Percentiles rank a stretch among this genome's conserved stretches.
phyloP scores from a whole-genome alignment of 2,888 invertebrate species.

The Capitulum mitella region DNA sequence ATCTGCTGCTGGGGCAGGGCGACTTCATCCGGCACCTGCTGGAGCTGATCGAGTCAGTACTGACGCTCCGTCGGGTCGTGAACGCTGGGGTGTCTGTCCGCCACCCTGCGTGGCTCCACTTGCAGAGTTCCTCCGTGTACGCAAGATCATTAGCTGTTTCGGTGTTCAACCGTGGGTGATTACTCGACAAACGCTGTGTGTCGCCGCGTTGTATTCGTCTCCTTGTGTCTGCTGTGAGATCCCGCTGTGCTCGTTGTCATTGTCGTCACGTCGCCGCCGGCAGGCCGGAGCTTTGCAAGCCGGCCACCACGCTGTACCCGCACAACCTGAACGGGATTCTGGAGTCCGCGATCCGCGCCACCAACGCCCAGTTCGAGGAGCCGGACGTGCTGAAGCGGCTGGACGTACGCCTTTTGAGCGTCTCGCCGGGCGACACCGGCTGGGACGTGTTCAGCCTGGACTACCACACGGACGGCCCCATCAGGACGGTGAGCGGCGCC shows the following conservation, averaged over 20 bases:
- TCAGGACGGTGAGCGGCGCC: conserved; percentile 59
- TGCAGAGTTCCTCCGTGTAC: too few relatives aligned
- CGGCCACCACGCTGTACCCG: conserved; percentile 73
- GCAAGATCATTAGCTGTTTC: too few relatives aligned
- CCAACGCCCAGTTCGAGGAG: conserved; percentile 90
- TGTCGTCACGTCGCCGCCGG: too few relatives aligned
- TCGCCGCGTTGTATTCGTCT: too few relatives aligned
- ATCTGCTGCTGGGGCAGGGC: conserved; percentile 87
- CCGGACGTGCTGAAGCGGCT: conserved; percentile 79
- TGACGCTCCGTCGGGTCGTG: too few relatives aligned
- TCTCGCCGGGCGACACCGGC: conserved; percentile 64
- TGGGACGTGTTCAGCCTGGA: conserved; percentile 86
- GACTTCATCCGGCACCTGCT: conserved; percentile 92
- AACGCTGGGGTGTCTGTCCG: too few relatives aligned
- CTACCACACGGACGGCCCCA: conserved; percentile 80
- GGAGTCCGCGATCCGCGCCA: conserved; percentile 78
- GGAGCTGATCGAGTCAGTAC: conserved; percentile 69
- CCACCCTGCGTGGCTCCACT: too few relatives aligned
- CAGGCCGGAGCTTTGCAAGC: conserved; percentile 54
- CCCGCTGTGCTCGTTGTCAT: too few relatives aligned
- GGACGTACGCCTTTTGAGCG: conserved; percentile 66
- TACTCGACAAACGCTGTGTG: too few relatives aligned
- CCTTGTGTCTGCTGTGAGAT: too few relatives aligned
- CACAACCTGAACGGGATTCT: conserved; percentile 80
- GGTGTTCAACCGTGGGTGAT: too few relatives aligned